phyloP scores from a whole-genome alignment of 2,113 vertebrate genomes.

The Fregetta grallaria region DNA sequence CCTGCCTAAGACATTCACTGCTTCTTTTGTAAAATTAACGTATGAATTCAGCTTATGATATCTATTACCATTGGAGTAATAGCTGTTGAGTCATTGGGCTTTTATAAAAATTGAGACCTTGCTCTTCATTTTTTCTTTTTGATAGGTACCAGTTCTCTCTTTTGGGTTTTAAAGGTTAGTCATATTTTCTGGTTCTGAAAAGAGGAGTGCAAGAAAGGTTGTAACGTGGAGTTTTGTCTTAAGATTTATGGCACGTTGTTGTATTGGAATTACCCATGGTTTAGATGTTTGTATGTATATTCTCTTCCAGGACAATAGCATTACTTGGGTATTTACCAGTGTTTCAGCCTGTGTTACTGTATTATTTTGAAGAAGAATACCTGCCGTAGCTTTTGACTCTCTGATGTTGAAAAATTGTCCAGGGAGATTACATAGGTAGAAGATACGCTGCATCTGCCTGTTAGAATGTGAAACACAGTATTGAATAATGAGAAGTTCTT shows the following conservation, averaged over 20 bases:
- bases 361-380: not conserved
- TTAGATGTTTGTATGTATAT: not conserved
- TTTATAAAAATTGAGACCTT: not conserved
- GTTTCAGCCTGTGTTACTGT: not conserved
- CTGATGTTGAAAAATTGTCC: not conserved
- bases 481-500: not conserved
- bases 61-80: not conserved
- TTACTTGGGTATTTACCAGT: not conserved
- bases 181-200: not conserved
- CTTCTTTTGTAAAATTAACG: not conserved
- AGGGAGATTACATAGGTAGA: not conserved
- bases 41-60: not conserved
- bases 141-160: not conserved
- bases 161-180: not conserved
- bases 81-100: not conserved
- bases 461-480: not conserved
- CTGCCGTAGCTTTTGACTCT: not conserved
- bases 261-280: not conserved
- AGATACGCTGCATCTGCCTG: fast-evolving
- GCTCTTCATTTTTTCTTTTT: not conserved
- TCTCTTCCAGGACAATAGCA: not conserved
- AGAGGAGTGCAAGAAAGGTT: not conserved
- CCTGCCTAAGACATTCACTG: not conserved
- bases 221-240: not conserved
- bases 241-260: not conserved